A percentile compares a stretch with the other conserved stretches of the same genome.
Conservation (phyloP, 2,888 invertebrate genomes). For the Diachrysia chrysitis region DNA sequence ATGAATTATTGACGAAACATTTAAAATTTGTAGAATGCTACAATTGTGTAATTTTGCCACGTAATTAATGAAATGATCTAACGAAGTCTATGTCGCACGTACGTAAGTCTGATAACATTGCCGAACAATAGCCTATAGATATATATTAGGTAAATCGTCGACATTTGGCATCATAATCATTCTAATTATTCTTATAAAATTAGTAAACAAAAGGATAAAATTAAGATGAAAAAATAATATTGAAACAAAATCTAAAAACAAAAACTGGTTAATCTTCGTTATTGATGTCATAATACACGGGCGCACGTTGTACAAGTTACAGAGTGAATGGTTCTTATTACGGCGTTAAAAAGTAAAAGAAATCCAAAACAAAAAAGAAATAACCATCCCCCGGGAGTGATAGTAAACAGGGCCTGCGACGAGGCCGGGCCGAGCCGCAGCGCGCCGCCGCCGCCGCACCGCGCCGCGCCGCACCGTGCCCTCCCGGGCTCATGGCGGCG, state of each 20-base stretch:
- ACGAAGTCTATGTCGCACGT: slow-evolving; percentile 22
- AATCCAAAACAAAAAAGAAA: slow-evolving; percentile 73
- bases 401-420: slow-evolving; percentile 78
- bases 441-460: slow-evolving; percentile 58
- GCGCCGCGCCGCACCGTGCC: slow-evolving; percentile 61
- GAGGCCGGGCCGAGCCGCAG: slow-evolving; percentile 64
- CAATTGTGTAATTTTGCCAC: slow-evolving; percentile 32
- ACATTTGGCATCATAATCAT: no score
- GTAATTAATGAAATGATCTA: slow-evolving; percentile 31
- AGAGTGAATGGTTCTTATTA: slow-evolving; percentile 65
- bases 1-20: slow-evolving; percentile 47
- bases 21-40: slow-evolving; percentile 32
- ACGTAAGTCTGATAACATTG: slow-evolving; percentile 21
- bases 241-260: background rate
- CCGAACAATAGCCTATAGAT: slow-evolving; percentile 9
- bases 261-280: background rate
- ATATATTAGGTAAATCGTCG: background rate
- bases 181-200: no score
- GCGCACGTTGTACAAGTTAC: slow-evolving; percentile 13
- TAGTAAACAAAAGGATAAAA: no score
- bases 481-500: slow-evolving; percentile 56
- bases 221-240: background rate
- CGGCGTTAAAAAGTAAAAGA: slow-evolving; percentile 67
- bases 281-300: slow-evolving; percentile 6
- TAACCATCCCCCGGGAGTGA: slow-evolving; percentile 72